Base-by-base conservation (phyloP, 2,888 invertebrate species). In the Himalopsyche kuldschensis region DNA sequence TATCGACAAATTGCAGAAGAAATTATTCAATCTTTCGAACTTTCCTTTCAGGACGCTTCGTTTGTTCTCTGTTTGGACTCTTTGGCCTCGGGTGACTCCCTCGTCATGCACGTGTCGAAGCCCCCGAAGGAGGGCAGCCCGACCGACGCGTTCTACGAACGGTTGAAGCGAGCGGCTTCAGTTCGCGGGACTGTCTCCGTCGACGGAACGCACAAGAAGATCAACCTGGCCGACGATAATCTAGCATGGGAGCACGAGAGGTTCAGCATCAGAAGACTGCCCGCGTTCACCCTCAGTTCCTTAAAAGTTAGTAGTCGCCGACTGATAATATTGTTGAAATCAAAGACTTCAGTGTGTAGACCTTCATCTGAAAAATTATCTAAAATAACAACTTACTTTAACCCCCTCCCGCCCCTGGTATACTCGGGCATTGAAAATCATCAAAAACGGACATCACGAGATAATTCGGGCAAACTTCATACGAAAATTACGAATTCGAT, bases 221-320 rank as follows among this genome's bases (percentile, higher is more conserved):
- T 99, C 87, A 98, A 98, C 91, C 91, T 99, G 81, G 98, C 97
- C 0, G 98, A 98, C 80, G 96, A 97, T 87, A 93, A 95, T 82
- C 90, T 98, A 35, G 96, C 98, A 0, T 99, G 99, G 99, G 98
- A 99, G 88, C 99, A 99, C 88, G 99, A 99, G 90, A 92, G 97
- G 87, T 99, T 96, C 90, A 98, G 98, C 89, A 97, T 99, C 87
- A 93, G 97, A 86, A 92, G 98, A 86, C 93, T 98, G 88, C 95
- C 98, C 0, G 98, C 98, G 0, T 97, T 98, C 88, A 99, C 99
- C 0, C 88, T 99, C 4, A 98, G 98, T 0, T 93, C 95, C 1
- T 89, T 97, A 5, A 93, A 93, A 90, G 93, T 85, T 24, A 30
- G 69, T 31, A 27, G n/a, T 79, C n/a, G n/a, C n/a, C n/a, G n/a